These are phyloP conservation scores for Gouania willdenowi DNA, from an alignment of 2,797 vertebrate species.

Conservation along the genomic window DNA sequence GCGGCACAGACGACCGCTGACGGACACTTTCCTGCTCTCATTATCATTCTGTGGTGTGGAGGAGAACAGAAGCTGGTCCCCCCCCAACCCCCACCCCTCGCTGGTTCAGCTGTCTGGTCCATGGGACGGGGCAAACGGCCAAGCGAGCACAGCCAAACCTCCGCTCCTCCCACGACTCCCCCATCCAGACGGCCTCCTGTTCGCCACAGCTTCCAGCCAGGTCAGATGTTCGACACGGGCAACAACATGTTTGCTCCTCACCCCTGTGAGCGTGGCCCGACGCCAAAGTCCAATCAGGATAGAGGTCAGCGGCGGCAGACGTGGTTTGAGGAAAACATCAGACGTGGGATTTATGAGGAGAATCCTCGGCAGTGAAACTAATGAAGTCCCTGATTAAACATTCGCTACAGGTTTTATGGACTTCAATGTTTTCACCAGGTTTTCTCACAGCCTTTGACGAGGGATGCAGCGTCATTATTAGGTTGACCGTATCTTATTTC, in stretches of 20 bases:
- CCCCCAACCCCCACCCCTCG: slow-evolving; percentile 32
- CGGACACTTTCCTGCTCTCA: too few species aligned
- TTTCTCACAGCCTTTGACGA: too few species aligned
- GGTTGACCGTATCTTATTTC: too few species aligned
- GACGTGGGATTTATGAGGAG: too few species aligned
- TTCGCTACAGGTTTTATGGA: slow-evolving; percentile 16
- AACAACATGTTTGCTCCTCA: slow-evolving; percentile 65
- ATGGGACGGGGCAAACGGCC: slow-evolving; percentile 88
- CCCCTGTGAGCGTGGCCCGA: slow-evolving; percentile 38
- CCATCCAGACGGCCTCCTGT: slow-evolving; percentile 81
- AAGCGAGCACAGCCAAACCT: slow-evolving; percentile 80
- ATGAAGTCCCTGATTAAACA: slow-evolving; percentile 33
- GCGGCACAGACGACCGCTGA: too few species aligned
- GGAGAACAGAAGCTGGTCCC: slow-evolving; percentile 26
- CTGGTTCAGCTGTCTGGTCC: slow-evolving; percentile 92
- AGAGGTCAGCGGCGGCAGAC: too few species aligned
- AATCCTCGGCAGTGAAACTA: slow-evolving; percentile 8
- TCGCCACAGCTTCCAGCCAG: slow-evolving; percentile 85
- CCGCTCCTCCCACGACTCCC: slow-evolving; percentile 34
- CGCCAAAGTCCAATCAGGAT: not conserved
- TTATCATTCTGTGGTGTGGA: too few species aligned
- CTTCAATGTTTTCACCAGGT: too few species aligned
- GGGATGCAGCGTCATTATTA: too few species aligned
- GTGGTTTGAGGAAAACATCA: too few species aligned
- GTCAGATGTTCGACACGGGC: slow-evolving; percentile 82